Percentiles rank a stretch among this genome's conserved stretches.
phyloP scores from a whole-genome alignment of 2,797 vertebrate genomes.

The Lindbergichthys nudifrons region DNA sequence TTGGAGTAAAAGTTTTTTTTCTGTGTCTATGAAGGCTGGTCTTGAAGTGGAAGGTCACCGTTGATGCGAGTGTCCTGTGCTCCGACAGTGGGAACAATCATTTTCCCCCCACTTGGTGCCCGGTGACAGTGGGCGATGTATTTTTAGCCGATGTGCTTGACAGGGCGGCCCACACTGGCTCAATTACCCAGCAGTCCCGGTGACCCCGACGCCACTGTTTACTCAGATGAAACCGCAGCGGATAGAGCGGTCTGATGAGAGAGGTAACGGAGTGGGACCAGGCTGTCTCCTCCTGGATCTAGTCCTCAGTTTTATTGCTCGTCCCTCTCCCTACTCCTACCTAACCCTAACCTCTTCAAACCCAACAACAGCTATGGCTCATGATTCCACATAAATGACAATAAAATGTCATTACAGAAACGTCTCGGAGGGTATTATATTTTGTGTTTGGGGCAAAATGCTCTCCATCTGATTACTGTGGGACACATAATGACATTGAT shows the following conservation, averaged over 20 bases:
- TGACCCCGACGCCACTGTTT: constrained; percentile 90
- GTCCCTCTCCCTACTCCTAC: constrained; percentile 23
- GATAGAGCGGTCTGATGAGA: constrained; percentile 86
- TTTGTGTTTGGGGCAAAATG: constrained; percentile 64
- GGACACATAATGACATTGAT: constrained; percentile 76
- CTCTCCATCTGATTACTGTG: constrained; percentile 75
- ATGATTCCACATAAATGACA: constrained; percentile 77
- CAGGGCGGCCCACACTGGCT: constrained; percentile 87
- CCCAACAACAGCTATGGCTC: constrained; percentile 68
- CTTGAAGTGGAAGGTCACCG: constrained; percentile 92
- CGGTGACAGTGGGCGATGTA: constrained; percentile 91
- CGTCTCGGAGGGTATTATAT: constrained; percentile 58
- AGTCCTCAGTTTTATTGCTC: constrained; percentile 73
- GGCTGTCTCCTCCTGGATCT: constrained; percentile 73
- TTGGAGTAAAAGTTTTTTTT: constrained; percentile 57
- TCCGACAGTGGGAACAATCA: constrained; percentile 87
- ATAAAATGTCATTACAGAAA: constrained; percentile 75
- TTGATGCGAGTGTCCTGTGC: constrained; percentile 85
- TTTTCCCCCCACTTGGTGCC: constrained; percentile 89
- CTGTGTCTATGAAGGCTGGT: constrained; percentile 78
- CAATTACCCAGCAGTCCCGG: constrained; percentile 91
- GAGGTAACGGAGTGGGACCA: constrained; percentile 84
- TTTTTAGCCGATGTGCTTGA: constrained; percentile 90
- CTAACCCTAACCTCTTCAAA: constrained; percentile 62
- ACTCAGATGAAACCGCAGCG: constrained; percentile 88